These are phyloP conservation scores for Catamblyrhynchus diadema DNA, from an alignment of 2,797 vertebrate genomes.

Conservation along the genomic window DNA sequence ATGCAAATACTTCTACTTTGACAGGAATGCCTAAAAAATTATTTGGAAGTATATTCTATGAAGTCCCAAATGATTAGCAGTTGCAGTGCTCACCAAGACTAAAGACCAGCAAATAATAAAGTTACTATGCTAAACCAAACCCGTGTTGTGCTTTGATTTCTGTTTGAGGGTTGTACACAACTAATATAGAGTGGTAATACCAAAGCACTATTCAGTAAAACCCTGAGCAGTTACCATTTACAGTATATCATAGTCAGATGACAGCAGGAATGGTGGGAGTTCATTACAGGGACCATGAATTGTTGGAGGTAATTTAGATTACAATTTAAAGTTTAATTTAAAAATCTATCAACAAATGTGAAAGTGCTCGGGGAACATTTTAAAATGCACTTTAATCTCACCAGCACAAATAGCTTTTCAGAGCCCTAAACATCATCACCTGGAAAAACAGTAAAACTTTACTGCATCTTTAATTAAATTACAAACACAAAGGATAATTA, in stretches of 20 bases:
- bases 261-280: constrained; percentile 82
- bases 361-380: constrained; percentile 85
- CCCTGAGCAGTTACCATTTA: constrained; percentile 71
- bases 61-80: constrained; percentile 38
- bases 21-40: constrained; percentile 29
- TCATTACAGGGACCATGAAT: constrained; percentile 87
- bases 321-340: constrained; percentile 91
- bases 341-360: constrained; percentile 90
- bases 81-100: neutral
- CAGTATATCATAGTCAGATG: constrained; percentile 81
- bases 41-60: constrained; percentile 20
- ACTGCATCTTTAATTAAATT: constrained; percentile 88
- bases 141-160: constrained; percentile 65
- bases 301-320: constrained; percentile 89
- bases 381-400: constrained; percentile 86
- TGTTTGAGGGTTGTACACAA: constrained; percentile 71
- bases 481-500: constrained; percentile 89
- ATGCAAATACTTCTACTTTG: constrained; percentile 34
- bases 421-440: constrained; percentile 82
- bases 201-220: constrained; percentile 74
- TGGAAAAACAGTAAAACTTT: constrained; percentile 85
- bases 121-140: constrained; percentile 60
- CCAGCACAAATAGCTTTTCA: constrained; percentile 84
- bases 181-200: constrained; percentile 71
- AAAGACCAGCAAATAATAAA: constrained; percentile 55